Evolutionary conservation across 2,888 invertebrate species (phyloP), one percentile per base, ranked within the genome.

Genomic region (Stenodera caucasica): DNA sequence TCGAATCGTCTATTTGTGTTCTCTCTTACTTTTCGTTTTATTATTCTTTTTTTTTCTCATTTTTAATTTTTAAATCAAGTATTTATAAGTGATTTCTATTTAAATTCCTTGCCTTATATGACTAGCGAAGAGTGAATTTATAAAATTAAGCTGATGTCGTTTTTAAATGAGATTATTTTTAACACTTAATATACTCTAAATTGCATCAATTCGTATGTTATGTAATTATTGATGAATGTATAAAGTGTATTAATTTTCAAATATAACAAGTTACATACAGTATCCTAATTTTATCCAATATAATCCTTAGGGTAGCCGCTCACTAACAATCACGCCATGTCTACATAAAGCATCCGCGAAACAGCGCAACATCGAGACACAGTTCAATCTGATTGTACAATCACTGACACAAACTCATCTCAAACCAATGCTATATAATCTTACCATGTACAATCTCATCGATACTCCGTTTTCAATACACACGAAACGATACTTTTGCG

Each of bases 61-160:
- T 6, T 30, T 6, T 30, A 8, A 8, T 30, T 30, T 30, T 30
- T 30, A 8, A 30, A 30, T 30, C 5, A 21, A 45, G 45, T 45
- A 45, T 45, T 45, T 45, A 23, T 45, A 45, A 45, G 55, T 60
- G 53, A 56, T 57, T 45, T 61, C 58, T 61, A 61, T 51, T 62
- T 62, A 53, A 62, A 62, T 55, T 58, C 62, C 55, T 62, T 62
- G 62, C 62, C 62, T 62, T 62, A 62, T 58, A 55, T 55, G 6
- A 45, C 12, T 62, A 62, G 62, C 58, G 58, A 61, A 61, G 62
- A 62, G 62, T 62, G 62, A 58, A 58, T 23, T 45, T 45, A 45
- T 45, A 58, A 33, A 57, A 35, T 55, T 62, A 58, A 62, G 62
- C 58, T 62, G 32, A 53, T 26, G 53, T 58, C 55, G 58, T 58